Evolutionary conservation across 2,888 invertebrate genomes (phyloP).

Genomic region (Macrophya alboannulata): DNA sequence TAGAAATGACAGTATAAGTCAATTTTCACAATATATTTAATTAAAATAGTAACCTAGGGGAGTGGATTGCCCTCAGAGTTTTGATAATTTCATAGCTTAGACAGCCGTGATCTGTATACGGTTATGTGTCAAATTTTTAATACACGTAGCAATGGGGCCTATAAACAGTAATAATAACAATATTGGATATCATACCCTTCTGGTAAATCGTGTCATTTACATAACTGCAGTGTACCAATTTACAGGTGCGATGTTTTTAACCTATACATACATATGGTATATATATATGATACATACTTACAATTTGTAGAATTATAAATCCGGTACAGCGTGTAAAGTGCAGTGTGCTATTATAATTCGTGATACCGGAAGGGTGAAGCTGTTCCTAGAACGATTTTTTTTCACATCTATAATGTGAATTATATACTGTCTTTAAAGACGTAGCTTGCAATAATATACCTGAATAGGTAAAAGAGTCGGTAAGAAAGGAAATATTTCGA

Average conservation of each 20-base stretch:
- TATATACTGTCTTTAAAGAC: background rate
- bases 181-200: slow-evolving; percentile 32
- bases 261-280: background rate
- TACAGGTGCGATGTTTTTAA: background rate
- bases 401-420: background rate
- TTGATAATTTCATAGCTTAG: slow-evolving; percentile 15
- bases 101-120: background rate
- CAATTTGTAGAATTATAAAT: background rate
- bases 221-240: slow-evolving; percentile 3
- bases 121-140: background rate
- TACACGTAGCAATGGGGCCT: slow-evolving; percentile 8
- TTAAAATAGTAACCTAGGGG: background rate
- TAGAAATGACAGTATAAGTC: background rate
- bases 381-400: slow-evolving; percentile 20
- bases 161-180: slow-evolving; percentile 8
- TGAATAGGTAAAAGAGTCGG: background rate
- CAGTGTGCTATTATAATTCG: background rate
- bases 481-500: background rate
- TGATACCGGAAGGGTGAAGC: slow-evolving; percentile 29
- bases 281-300: background rate
- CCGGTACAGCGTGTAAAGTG: background rate
- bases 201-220: slow-evolving; percentile 28
- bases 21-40: background rate
- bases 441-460: slow-evolving; percentile 2
- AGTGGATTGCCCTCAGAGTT: background rate